A percentile compares a stretch with the other conserved stretches of the same genome.
These are phyloP conservation scores for Polyommatus iphigenia DNA, from an alignment of 2,888 invertebrate genomes.

Conservation along the genomic window DNA sequence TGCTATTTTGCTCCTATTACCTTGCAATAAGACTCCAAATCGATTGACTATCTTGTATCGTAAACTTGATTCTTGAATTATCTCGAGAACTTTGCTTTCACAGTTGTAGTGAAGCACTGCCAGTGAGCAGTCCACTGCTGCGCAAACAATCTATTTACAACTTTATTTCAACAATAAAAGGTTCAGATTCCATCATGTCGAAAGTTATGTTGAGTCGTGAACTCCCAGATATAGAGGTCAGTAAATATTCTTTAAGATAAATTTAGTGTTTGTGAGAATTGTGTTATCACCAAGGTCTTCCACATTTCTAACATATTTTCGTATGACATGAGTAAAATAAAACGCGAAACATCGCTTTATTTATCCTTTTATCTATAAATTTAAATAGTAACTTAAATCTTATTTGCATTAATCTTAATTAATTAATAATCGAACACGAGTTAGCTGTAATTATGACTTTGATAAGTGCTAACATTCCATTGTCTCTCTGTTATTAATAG, in stretches of 20 bases:
- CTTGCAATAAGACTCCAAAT: not conserved
- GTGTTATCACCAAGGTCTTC: conserved; percentile 25
- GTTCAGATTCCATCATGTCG: conserved; percentile 56
- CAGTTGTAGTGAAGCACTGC: conserved; percentile 73
- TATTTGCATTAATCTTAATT: too few relatives aligned
- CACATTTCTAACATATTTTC: not conserved
- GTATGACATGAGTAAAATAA: not conserved
- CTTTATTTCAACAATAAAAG: conserved; percentile 30
- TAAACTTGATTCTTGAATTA: not conserved
- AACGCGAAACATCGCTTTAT: not conserved
- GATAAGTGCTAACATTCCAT: too few relatives aligned
- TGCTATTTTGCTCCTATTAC: not conserved
- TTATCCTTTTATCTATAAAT: too few relatives aligned
- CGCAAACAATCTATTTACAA: conserved; percentile 34
- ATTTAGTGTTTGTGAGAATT: not conserved
- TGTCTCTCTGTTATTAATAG: too few relatives aligned
- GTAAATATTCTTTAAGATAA: conserved; percentile 41
- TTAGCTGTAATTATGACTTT: too few relatives aligned
- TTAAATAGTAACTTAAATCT: too few relatives aligned
- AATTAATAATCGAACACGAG: too few relatives aligned
- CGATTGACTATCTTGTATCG: not conserved
- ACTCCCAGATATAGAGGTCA: conserved; percentile 91
- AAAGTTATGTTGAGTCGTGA: conserved; percentile 84
- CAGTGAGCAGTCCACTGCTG: conserved; percentile 75
- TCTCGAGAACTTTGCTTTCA: conserved; percentile 33